Conservation (phyloP, 1,140 invertebrate species). For the Condylostylus longicornis region DNA sequence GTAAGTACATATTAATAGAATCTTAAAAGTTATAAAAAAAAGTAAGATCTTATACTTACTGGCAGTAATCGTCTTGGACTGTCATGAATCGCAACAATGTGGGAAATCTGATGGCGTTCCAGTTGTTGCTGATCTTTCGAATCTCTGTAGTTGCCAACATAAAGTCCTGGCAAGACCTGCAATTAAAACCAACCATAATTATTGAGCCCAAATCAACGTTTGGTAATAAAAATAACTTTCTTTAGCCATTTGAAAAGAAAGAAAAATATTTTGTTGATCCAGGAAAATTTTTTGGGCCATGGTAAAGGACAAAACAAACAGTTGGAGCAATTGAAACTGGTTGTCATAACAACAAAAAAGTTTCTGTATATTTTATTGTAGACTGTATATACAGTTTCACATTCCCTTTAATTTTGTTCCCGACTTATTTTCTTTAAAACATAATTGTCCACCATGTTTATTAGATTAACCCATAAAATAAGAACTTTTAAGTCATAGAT, state of each 20-base stretch:
- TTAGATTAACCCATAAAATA: too few species aligned
- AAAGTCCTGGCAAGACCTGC: conserved; percentile 72
- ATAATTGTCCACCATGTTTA: too few species aligned
- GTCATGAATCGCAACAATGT: conserved; percentile 91
- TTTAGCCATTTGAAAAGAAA: background rate
- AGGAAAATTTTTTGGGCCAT: background rate
- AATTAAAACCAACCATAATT: conserved; percentile 10
- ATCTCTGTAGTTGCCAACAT: conserved; percentile 78
- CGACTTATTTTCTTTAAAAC: too few species aligned
- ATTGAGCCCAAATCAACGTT: background rate
- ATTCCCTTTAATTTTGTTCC: too few species aligned
- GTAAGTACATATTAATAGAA: background rate
- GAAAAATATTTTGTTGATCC: background rate
- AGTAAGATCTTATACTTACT: conserved; percentile 38
- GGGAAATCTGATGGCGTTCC: conserved; percentile 78
- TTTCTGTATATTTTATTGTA: too few species aligned
- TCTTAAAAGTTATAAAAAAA: background rate
- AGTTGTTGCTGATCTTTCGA: conserved; percentile 81
- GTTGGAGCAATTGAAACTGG: too few species aligned
- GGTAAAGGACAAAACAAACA: background rate
- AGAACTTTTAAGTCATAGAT: too few species aligned
- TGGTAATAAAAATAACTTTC: background rate
- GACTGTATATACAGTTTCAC: too few species aligned
- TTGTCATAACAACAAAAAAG: too few species aligned
- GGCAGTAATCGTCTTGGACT: conserved; percentile 70